Evolutionary conservation across 2,888 invertebrate species (phyloP), one percentile per base, ranked within the genome.

Genomic region (Cancer borealis): DNA sequence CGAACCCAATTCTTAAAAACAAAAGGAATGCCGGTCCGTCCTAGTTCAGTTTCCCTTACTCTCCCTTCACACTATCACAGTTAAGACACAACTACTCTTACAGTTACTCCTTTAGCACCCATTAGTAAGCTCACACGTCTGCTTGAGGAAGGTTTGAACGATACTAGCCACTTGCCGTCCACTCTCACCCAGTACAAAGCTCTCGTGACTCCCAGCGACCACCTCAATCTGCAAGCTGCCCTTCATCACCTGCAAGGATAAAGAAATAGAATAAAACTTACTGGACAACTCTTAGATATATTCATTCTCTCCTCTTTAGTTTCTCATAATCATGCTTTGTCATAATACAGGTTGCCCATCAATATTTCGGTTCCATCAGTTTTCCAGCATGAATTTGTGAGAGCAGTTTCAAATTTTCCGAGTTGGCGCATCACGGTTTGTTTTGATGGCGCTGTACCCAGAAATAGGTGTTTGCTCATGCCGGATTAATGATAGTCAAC

Each of bases 161-260:
- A 92, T 47, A 17, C 66, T 91, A 49, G 94, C 92, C 17, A 95
- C 95, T 14, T 92, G 87, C 10, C 39, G 90, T 17, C 93, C 94
- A 73, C 89, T 94, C 46, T 30, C 45, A 26, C 93, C 95, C 66
- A 92, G 39, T 4, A 95, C 49, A 87, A 95, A 95, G 66, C 73
- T 92, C 89, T 95, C 95, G 49, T 95, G 95, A 21, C 92, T 94
- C 21, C 95, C 95, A 49, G 39, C 91, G n/a, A 94, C 93, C 26
- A 93, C 94, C 46, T 94, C 94, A 14, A 95, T 92, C 46, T 84
- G 93, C 26, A 95, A 89, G 45, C 60, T 46, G n/a, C 94, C 94
- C 45, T 49, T 84, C 45, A 93, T 45, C n/a, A 95, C 92, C 95
- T 95, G 94, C 39, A 45, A 84, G 30, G 14, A 54, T 26, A 73